Base-by-base conservation (phyloP, 2,888 invertebrate genomes). In the Ligdia adustata region DNA sequence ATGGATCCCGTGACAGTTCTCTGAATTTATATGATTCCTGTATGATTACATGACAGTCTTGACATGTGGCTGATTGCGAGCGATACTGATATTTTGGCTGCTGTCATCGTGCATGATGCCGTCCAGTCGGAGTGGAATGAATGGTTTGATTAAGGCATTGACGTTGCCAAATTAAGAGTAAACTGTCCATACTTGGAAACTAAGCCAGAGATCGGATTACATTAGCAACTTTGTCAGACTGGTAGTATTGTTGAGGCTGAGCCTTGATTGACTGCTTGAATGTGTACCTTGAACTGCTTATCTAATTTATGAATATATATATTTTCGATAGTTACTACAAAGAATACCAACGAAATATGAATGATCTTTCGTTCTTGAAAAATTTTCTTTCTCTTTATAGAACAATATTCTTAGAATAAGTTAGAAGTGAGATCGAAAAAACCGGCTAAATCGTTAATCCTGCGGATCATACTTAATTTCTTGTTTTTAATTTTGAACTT, bases 1-100 rank as follows among this genome's bases (percentile, higher is more conserved):
- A 87, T 73, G 87, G 89, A 60, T 57, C 72, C 76, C 77, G 74
- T 85, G 86, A 88, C 89, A 87, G 85, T 80, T 78, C 78, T 74
- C 75, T 84, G 88, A 88, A 86, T 85, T 22, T 84, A 60, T 60
- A 56, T 49, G 61, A 58, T 58, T 54, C 51, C 50, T 42, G 84
- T 81, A 79, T 81, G 86, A 87, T 84, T 83, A 87, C 72, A 78
- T 78, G 81, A 81, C 78, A 79, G 80, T 82, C 79, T 78, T 75
- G 79, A 78, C 75, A 71, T 65, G 69, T 66, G 70, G 71, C 67
- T 66, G 71, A 68, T 71, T 69, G 75, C 75, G 72, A 75, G 75
- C 72, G 71, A 71, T 69, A 71, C 75, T 48, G 41, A 41, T 76
- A 77, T 77, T 80, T 75, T 75, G 69, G 78, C 64, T 61, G 71